Percentiles rank a stretch among this genome's conserved stretches.
Conservation (phyloP, 2,113 vertebrate genomes). For the Fregetta grallaria region DNA sequence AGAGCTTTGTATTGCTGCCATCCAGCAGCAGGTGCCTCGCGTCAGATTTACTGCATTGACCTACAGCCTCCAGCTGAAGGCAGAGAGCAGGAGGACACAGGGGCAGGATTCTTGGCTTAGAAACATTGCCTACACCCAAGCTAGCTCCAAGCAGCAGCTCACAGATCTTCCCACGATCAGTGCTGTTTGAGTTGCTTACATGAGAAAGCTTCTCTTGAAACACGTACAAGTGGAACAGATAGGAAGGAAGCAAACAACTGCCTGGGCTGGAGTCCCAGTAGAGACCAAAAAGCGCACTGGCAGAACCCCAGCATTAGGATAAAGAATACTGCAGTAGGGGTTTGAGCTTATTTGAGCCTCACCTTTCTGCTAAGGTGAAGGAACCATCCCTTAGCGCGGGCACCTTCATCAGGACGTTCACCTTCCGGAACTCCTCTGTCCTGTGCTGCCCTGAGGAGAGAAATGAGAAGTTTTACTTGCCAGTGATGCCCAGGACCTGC, state of each 20-base stretch:
- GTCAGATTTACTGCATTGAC: not conserved
- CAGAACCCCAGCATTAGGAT: not conserved
- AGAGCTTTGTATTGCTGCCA: not conserved
- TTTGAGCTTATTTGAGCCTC: not conserved
- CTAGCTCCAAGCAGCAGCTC: not conserved
- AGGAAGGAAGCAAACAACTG: not conserved
- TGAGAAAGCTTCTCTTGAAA: not conserved
- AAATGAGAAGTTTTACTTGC: not conserved
- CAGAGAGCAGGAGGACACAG: not conserved
- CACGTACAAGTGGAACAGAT: not conserved
- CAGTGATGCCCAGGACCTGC: not conserved
- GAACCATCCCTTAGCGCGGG: constrained; percentile 83
- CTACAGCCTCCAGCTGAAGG: not conserved
- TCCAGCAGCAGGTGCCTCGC: not conserved
- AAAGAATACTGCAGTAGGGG: not conserved
- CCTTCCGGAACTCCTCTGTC: constrained; percentile 77
- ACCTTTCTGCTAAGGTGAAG: constrained; percentile 89
- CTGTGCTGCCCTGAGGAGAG: constrained; percentile 77
- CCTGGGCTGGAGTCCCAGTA: not conserved
- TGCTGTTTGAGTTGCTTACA: not conserved
- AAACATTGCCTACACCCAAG: not conserved
- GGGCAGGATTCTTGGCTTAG: not conserved
- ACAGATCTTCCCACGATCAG: not conserved
- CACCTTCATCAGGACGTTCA: constrained; percentile 78
- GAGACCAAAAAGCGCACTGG: not conserved